Conservation (phyloP, 2,113 vertebrate genomes). For the Sclerurus mexicanus region DNA sequence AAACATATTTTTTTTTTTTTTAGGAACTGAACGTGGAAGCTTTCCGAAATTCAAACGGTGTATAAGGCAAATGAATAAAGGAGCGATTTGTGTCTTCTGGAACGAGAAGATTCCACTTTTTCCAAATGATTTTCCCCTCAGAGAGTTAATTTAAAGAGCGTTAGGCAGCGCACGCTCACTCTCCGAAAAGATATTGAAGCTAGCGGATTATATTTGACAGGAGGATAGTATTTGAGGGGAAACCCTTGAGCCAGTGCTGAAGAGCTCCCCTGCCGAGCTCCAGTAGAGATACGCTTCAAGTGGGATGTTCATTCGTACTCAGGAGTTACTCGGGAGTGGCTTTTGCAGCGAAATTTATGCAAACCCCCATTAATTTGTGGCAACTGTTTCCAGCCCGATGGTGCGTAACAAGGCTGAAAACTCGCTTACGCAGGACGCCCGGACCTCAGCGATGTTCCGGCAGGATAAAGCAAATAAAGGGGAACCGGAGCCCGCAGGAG, state of each 20-base stretch:
- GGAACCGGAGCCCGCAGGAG: not conserved
- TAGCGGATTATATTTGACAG: not conserved
- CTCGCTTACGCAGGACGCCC: not conserved
- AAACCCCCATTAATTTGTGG: not conserved
- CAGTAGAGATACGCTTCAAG: not conserved
- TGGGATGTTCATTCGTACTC: not conserved
- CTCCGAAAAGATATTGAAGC: not conserved
- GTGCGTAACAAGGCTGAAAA: accelerated
- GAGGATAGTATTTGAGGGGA: not conserved
- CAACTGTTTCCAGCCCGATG: not conserved
- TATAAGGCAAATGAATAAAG: not conserved
- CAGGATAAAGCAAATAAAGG: not conserved
- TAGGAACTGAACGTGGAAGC: not conserved
- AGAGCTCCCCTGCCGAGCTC: not conserved
- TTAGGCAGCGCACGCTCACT: not conserved
- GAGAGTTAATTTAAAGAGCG: not conserved
- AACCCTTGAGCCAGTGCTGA: not conserved
- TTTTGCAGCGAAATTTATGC: not conserved
- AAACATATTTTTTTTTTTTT: not conserved
- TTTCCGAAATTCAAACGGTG: accelerated
- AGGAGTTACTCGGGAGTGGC: not conserved
- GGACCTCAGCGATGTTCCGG: not conserved
- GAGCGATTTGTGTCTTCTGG: not conserved
- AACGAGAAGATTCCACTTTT: not conserved
- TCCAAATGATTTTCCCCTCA: accelerated